Evolutionary conservation across 2,113 vertebrate genomes (phyloP), one percentile per base, ranked within the genome.

Genomic region (Ifrita kowaldi): DNA sequence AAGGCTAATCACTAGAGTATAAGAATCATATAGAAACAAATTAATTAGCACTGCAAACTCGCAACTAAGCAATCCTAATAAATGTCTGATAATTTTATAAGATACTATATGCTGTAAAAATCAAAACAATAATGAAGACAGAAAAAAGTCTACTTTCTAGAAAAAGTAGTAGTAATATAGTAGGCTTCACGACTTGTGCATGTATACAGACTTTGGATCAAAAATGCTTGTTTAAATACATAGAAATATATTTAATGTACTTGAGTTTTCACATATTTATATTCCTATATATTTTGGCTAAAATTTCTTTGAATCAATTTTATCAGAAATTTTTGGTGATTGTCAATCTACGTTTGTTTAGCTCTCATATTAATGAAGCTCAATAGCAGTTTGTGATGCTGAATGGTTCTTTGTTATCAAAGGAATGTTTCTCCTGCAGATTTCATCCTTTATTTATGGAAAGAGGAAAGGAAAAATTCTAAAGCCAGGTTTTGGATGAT

Each of bases 401-500:
- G 56, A 70, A 69, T 62, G 53, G 47, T 84, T 90, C 62, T 76
- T 89, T 91, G 16, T 92, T 94, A 68, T 91, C 56, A 91, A 89
- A 92, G 39, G 47, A 75, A 76, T 15, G 0, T 52, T 95, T 91
- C 59, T 94, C 23, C 46, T 77, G 59, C 47, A 60, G 56, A 60
- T 93, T 96, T 96, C 35, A 42, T 85, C 70, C 44, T 83, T 55
- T 91, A 74, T 85, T 96, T 93, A 87, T 93, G 92, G 82, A 94
- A 96, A 95, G 63, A 93, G 85, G 70, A 95, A 94, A 96, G 95
- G 95, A 93, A 96, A 95, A 96, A 60, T 49, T 95, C 75, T 86
- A 68, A 94, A 88, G 55, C 78, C 74, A 84, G 68, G 22, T 90
- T 96, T 93, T 89, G 32, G 67, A 86, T 90, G 59, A 94, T 91